Percentiles rank a stretch among this genome's conserved stretches.
Evolutionary conservation across 2,113 vertebrate genomes (phyloP).

Genomic region (Oryzias melastigma): DNA sequence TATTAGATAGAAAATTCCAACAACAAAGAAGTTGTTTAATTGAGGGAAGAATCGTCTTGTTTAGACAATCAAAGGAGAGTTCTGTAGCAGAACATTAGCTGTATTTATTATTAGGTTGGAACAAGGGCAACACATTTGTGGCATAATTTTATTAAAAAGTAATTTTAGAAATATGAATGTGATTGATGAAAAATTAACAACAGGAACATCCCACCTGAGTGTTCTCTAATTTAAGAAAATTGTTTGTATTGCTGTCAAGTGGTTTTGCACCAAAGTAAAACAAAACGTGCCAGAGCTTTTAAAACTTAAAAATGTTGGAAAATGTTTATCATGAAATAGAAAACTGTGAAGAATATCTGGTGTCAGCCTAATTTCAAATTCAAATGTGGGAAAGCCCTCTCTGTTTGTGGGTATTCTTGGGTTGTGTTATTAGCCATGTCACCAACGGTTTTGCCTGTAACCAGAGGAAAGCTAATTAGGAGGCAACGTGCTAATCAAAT

Average conservation of each 20-base stretch:
- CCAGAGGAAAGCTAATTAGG: slow-evolving; percentile 96
- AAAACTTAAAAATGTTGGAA: not conserved
- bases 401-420: slow-evolving; percentile 55
- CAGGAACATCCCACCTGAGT: not conserved
- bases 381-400: slow-evolving; percentile 54
- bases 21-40: too few relatives aligned
- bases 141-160: not conserved
- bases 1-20: too few relatives aligned
- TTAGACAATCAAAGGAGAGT: too few relatives aligned
- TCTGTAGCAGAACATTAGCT: too few relatives aligned
- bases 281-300: not conserved
- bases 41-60: too few relatives aligned
- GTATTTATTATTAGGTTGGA: too few relatives aligned
- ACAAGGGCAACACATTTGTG: not conserved
- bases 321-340: not conserved
- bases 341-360: not conserved
- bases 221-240: not conserved
- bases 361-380: slow-evolving; percentile 42
- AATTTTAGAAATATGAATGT: not conserved
- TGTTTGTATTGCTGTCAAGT: not conserved
- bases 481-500: slow-evolving; percentile 91
- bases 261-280: not conserved
- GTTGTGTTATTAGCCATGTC: slow-evolving; percentile 80
- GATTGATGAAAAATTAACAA: not conserved
- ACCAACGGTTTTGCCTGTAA: slow-evolving; percentile 90